phyloP scores from a whole-genome alignment of 2,797 vertebrate species.

The Myoxocephalus aenaeus region DNA sequence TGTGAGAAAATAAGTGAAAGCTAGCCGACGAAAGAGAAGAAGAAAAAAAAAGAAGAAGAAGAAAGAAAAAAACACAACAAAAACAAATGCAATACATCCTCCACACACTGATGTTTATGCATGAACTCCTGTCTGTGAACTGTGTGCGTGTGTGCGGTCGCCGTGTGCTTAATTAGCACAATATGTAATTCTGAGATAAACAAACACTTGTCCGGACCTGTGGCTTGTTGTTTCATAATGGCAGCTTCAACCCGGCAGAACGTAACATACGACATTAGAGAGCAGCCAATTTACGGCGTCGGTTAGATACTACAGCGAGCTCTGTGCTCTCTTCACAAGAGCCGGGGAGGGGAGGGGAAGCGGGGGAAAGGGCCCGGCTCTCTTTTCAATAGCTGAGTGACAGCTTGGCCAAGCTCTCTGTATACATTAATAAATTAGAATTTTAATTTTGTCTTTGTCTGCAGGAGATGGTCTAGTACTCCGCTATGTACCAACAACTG shows the following conservation, averaged over 20 bases:
- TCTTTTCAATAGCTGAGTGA: constrained; percentile 95
- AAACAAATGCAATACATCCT: constrained; percentile 57
- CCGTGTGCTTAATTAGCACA: constrained; percentile 73
- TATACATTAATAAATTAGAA: constrained; percentile 99
- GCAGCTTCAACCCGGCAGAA: constrained; percentile 60
- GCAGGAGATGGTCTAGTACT: constrained; percentile 90
- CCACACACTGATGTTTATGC: constrained; percentile 58
- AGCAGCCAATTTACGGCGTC: constrained; percentile 70
- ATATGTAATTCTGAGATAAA: constrained; percentile 74
- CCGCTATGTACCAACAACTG: constrained; percentile 94
- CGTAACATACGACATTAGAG: constrained; percentile 65
- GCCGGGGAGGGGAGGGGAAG: constrained; percentile 49
- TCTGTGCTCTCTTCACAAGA: constrained; percentile 73
- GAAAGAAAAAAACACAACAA: constrained; percentile 12
- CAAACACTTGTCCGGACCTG: constrained; percentile 75
- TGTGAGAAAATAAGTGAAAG: constrained; percentile 25
- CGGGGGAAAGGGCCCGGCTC: constrained; percentile 81
- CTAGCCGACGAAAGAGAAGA: constrained; percentile 16
- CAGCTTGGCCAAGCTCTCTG: constrained; percentile 94
- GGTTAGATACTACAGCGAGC: constrained; percentile 68
- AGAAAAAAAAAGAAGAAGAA: constrained; percentile 32
- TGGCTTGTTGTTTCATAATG: constrained; percentile 64
- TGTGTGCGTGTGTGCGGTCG: constrained; percentile 10
- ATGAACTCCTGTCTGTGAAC: constrained; percentile 49
- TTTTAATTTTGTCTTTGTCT: constrained; percentile 98